Evolutionary conservation across 1,140 invertebrate species (phyloP).

Genomic region (Paraescarpia echinospica): DNA sequence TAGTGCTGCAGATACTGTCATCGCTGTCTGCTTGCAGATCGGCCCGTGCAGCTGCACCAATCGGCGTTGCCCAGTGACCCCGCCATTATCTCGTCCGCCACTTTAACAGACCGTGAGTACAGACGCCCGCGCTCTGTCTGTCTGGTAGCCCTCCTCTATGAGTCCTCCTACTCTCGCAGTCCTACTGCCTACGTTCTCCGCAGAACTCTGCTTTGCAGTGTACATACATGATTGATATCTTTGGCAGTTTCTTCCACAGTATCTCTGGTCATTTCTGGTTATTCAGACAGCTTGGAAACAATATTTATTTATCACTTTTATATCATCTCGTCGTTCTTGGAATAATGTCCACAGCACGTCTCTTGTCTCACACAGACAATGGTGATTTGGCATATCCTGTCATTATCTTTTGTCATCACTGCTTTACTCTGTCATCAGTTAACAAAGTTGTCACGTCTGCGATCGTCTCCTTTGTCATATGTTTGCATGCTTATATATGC

Average conservation of each 20-base stretch:
- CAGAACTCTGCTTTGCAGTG: neutral
- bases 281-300: neutral
- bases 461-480: slow-evolving; percentile 14
- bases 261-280: neutral
- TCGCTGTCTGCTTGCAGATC: slow-evolving; percentile 29
- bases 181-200: neutral
- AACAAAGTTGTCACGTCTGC: slow-evolving; percentile 4
- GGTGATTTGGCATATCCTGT: neutral
- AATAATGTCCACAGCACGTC: neutral
- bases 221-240: neutral
- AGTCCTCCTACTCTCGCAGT: neutral
- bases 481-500: neutral
- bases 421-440: neutral
- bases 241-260: slow-evolving; percentile 12
- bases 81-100: slow-evolving; percentile 74
- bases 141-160: slow-evolving; percentile 10
- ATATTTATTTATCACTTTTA: neutral
- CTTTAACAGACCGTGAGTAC: slow-evolving; percentile 44
- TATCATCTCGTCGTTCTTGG: neutral
- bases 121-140: slow-evolving; percentile 8
- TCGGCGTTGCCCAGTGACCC: slow-evolving; percentile 84
- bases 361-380: neutral
- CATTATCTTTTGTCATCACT: slow-evolving; percentile 13
- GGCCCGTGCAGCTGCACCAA: slow-evolving; percentile 26
- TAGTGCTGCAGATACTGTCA: neutral